Percentiles rank a stretch among this genome's conserved stretches.
These are phyloP conservation scores for Dione juno DNA, from an alignment of 2,888 invertebrate species.

Conservation along the genomic window DNA sequence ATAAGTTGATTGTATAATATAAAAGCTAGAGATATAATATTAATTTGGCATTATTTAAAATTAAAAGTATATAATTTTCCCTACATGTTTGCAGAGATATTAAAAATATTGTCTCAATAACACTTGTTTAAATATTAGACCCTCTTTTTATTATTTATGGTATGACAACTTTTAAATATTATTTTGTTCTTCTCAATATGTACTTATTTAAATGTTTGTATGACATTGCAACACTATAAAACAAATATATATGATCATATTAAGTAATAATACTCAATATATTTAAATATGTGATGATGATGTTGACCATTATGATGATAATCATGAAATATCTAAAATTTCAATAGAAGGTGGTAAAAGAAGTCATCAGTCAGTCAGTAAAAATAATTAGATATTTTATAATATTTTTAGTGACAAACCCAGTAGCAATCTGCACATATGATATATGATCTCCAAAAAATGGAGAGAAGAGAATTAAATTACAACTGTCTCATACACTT, in stretches of 20 bases:
- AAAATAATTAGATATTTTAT: too few relatives aligned
- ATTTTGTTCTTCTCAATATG: not conserved
- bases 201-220: not conserved
- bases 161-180: too few relatives aligned
- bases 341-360: too few relatives aligned
- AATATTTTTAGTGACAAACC: not conserved
- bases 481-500: not conserved
- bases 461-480: too few relatives aligned
- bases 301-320: too few relatives aligned
- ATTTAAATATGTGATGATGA: too few relatives aligned
- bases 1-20: not conserved
- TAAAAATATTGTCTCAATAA: not conserved
- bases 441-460: too few relatives aligned
- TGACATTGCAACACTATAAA: too few relatives aligned
- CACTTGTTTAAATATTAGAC: not conserved
- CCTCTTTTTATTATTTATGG: not conserved
- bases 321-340: too few relatives aligned
- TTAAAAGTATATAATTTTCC: not conserved
- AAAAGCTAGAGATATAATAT: not conserved
- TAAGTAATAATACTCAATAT: too few relatives aligned
- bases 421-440: not conserved
- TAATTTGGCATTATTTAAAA: not conserved
- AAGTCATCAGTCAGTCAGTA: too few relatives aligned
- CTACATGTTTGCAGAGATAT: not conserved
- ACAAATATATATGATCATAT: too few relatives aligned